phyloP scores from a whole-genome alignment of 2,888 invertebrate genomes.

The Leptarthrus brevirostris region DNA sequence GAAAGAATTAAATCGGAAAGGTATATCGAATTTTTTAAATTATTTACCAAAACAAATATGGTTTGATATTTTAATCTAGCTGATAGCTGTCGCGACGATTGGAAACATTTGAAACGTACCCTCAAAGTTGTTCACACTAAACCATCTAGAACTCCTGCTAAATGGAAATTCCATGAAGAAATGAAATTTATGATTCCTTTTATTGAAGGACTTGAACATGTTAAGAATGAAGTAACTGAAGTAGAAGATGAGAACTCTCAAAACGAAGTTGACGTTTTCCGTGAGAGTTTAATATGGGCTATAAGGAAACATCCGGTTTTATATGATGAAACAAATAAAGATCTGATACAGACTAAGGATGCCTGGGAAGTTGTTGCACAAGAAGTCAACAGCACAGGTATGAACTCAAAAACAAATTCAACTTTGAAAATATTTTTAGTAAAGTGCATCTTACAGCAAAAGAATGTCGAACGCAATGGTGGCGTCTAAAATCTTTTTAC shows the following conservation, averaged over 20 bases:
- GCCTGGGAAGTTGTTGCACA: background rate
- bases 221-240: background rate
- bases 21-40: too few species aligned
- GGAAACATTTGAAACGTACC: background rate
- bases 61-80: background rate
- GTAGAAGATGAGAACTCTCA: background rate
- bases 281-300: background rate
- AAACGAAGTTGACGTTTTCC: background rate
- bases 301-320: background rate
- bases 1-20: background rate
- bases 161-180: background rate
- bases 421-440: background rate
- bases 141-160: too few species aligned
- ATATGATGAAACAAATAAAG: background rate
- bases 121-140: background rate
- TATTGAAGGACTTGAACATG: background rate
- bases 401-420: background rate
- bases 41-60: background rate
- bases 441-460: background rate
- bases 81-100: background rate
- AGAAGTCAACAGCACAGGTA: background rate
- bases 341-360: background rate
- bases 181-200: constrained; percentile 5
- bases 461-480: background rate
- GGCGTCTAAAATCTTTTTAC: background rate